Percentiles rank a stretch among this genome's conserved stretches.
These are phyloP conservation scores for Gulo gulo DNA, from an alignment of 2,113 vertebrate genomes.

Conservation along the genomic window DNA sequence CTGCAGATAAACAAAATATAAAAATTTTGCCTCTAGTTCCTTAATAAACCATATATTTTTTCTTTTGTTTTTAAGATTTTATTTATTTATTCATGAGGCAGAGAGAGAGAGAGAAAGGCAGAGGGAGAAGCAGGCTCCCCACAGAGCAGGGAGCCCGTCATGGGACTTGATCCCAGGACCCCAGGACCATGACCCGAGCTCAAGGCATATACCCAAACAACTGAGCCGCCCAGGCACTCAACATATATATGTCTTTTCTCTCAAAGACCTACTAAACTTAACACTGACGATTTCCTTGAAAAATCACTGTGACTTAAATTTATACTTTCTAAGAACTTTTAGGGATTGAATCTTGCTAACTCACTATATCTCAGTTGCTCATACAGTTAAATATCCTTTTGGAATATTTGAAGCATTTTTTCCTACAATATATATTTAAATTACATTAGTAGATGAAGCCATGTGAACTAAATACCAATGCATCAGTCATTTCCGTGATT, in stretches of 20 bases:
- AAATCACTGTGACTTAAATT: neutral
- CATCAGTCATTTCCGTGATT: neutral
- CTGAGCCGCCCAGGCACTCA: neutral
- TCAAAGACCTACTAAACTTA: neutral
- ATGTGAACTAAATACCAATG: neutral
- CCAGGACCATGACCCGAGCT: no score
- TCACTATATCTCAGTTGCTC: neutral
- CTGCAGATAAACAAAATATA: neutral
- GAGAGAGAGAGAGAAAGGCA: no score
- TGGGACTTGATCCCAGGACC: no score
- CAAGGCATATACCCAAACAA: no score
- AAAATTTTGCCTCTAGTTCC: neutral
- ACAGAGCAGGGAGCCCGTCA: no score
- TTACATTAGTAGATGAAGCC: neutral
- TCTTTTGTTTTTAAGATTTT: neutral
- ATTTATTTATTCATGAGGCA: no score
- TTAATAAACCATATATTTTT: neutral
- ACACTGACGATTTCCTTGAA: neutral
- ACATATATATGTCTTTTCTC: neutral
- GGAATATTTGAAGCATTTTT: neutral
- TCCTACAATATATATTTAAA: neutral
- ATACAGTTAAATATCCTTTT: neutral
- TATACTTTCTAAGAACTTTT: neutral
- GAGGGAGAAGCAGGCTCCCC: no score
- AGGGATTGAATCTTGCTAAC: neutral